Conservation (phyloP, 2,888 invertebrate genomes). For the Mesodorylaimus sp. region DNA sequence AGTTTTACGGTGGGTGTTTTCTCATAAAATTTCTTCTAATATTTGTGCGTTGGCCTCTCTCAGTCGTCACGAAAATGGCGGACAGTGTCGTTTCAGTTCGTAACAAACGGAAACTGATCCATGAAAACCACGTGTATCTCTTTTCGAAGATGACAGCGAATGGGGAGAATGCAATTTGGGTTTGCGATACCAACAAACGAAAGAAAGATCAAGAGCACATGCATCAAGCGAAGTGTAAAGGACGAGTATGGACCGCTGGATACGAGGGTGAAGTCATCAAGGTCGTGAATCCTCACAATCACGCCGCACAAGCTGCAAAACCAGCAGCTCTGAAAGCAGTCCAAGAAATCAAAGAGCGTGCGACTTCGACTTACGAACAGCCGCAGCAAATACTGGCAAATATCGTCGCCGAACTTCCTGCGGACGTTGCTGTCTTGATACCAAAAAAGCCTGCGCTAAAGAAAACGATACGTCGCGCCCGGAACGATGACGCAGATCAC, state of each 20-base stretch:
- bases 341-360: background rate
- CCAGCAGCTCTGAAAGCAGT: background rate
- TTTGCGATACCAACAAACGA: too few relatives aligned
- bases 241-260: constrained; percentile 1
- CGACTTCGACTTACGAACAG: background rate
- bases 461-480: background rate
- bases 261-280: background rate
- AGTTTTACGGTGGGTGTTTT: too few relatives aligned
- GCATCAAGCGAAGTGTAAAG: too few relatives aligned
- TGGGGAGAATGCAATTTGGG: too few relatives aligned
- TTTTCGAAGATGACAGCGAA: too few relatives aligned
- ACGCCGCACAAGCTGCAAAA: background rate
- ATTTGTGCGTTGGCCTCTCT: too few relatives aligned
- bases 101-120: too few relatives aligned
- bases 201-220: too few relatives aligned
- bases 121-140: too few relatives aligned
- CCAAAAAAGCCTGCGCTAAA: background rate
- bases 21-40: too few relatives aligned
- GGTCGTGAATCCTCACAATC: background rate
- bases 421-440: background rate
- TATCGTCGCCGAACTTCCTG: background rate
- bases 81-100: too few relatives aligned
- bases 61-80: too few relatives aligned
- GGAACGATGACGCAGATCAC: background rate
- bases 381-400: background rate